phyloP scores from a whole-genome alignment of 2,113 vertebrate genomes.

The Solenodon paradoxus region DNA sequence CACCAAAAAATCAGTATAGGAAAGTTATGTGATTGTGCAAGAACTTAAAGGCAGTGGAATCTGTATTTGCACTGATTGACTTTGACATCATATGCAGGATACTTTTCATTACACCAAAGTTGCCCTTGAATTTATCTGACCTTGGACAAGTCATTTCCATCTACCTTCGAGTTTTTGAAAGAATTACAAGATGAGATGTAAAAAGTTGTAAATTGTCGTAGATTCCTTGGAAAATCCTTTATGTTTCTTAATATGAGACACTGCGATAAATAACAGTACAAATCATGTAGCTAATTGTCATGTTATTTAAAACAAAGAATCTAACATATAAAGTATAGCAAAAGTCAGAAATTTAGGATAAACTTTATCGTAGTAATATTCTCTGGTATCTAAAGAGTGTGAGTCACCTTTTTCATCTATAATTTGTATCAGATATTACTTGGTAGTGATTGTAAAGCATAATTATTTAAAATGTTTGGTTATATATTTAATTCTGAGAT shows the following conservation, averaged over 20 bases:
- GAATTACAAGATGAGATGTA: not conserved
- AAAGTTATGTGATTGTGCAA: not conserved
- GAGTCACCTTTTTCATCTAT: not conserved
- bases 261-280: not conserved
- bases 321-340: not conserved
- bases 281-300: not conserved
- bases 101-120: not conserved
- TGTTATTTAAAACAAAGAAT: not conserved
- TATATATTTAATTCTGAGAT: not conserved
- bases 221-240: not conserved
- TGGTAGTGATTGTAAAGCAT: not conserved
- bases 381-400: not conserved
- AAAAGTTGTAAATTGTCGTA: not conserved
- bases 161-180: not conserved
- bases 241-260: not conserved
- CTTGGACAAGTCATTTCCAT: not conserved
- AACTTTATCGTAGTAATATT: not conserved
- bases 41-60: not conserved
- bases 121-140: not conserved
- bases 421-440: not conserved
- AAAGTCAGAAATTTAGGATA: not conserved
- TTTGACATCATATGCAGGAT: not conserved
- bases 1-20: not conserved
- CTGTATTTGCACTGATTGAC: not conserved
- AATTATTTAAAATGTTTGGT: not conserved